These are phyloP conservation scores for Echinometra lucunter DNA, from an alignment of 53 echinoderm and acorn worm genomes.

Conservation along the genomic window DNA sequence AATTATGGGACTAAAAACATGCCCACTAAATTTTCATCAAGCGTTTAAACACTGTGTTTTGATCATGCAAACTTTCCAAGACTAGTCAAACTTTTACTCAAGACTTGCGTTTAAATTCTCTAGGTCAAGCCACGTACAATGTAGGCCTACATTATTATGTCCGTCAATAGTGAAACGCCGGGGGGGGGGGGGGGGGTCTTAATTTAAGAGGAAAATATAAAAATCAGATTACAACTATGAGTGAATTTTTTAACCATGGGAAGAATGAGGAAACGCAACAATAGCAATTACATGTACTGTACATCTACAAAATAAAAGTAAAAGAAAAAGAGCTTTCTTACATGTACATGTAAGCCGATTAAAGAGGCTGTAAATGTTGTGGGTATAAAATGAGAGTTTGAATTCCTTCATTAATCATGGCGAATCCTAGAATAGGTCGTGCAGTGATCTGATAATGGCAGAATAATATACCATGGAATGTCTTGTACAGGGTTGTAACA, in stretches of 20 bases:
- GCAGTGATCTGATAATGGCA: not conserved
- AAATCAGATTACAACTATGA: not conserved
- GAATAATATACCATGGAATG: not conserved
- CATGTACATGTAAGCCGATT: no score
- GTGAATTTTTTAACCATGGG: not conserved
- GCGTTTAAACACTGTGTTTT: not conserved
- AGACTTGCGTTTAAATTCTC: no score
- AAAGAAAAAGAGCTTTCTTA: no score
- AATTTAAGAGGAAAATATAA: no score
- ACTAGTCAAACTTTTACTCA: no score
- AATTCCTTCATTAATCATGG: not conserved
- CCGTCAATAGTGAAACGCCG: not conserved
- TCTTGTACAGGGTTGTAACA: not conserved
- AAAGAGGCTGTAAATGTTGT: not conserved
- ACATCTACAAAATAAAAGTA: no score
- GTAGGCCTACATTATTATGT: not conserved
- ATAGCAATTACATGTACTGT: no score
- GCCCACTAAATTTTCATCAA: not conserved
- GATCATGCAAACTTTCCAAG: not conserved
- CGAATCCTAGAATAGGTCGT: not conserved
- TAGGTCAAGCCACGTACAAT: no score
- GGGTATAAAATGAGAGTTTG: not conserved
- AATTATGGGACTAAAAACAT: not conserved
- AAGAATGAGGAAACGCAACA: not conserved
- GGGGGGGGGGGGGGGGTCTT: no score